These are phyloP conservation scores for Aulostomus chinensis DNA, from an alignment of 2,797 vertebrate genomes.

Conservation along the genomic window DNA sequence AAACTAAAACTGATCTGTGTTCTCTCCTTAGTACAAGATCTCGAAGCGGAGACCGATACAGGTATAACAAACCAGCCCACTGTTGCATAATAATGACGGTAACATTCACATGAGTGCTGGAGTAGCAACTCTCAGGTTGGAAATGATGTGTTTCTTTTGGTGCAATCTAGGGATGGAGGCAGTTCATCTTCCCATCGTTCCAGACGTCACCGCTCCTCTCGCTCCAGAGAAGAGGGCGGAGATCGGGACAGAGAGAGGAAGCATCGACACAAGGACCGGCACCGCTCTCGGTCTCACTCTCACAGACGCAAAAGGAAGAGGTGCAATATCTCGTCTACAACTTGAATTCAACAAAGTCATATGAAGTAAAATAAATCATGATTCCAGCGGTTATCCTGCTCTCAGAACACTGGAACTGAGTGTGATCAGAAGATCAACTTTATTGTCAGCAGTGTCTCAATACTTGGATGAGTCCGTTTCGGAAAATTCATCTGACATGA, in stretches of 20 bases:
- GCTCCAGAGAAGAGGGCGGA: conserved; percentile 71
- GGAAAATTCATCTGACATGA: too few species aligned
- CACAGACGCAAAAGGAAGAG: conserved; percentile 83
- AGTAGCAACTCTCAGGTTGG: neutral
- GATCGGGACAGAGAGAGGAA: conserved; percentile 77
- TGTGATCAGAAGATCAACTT: too few species aligned
- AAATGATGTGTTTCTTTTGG: neutral
- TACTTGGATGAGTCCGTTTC: too few species aligned
- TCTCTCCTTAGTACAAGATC: conserved; percentile 74
- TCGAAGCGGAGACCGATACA: conserved; percentile 80
- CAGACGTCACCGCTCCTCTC: conserved; percentile 77
- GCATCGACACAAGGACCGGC: conserved; percentile 82
- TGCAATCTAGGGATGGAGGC: conserved; percentile 74
- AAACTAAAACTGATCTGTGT: neutral
- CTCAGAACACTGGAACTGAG: too few species aligned
- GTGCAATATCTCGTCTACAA: conserved; percentile 36
- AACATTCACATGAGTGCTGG: neutral
- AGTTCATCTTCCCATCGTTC: conserved; percentile 80
- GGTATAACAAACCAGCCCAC: too few species aligned
- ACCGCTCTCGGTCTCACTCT: conserved; percentile 82
- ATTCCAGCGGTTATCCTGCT: too few species aligned
- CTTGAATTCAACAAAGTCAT: too few species aligned
- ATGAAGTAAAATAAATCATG: too few species aligned
- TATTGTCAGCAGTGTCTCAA: too few species aligned
- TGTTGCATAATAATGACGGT: neutral